Conservation (phyloP, 2,888 invertebrate genomes). For the Phytoseiulus persimilis region DNA sequence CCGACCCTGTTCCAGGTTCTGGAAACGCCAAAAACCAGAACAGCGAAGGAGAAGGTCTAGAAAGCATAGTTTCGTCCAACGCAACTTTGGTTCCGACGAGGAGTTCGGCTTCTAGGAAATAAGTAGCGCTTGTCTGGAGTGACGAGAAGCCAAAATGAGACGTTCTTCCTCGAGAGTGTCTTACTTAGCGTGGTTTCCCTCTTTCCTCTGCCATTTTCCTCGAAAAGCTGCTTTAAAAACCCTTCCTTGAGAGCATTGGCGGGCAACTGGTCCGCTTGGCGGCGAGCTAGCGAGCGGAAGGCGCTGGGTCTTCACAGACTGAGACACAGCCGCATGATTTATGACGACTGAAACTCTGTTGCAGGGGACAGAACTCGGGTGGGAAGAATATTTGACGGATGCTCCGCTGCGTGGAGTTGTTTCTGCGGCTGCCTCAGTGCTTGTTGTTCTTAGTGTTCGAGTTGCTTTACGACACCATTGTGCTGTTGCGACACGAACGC, state of each 20-base stretch:
- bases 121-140: not conserved
- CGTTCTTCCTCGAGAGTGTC: not conserved
- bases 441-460: not conserved
- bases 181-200: not conserved
- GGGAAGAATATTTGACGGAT: slow-evolving; percentile 5
- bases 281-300: not conserved
- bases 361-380: not conserved
- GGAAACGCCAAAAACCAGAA: no score
- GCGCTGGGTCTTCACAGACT: not conserved
- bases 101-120: not conserved
- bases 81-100: not conserved
- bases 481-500: not conserved
- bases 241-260: not conserved
- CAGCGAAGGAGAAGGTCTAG: no score
- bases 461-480: not conserved
- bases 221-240: not conserved
- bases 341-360: slow-evolving; percentile 5
- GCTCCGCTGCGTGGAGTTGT: not conserved
- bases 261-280: not conserved
- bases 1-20: not conserved
- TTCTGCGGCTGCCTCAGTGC: not conserved
- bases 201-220: not conserved
- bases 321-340: not conserved
- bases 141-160: not conserved
- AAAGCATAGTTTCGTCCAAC: no score